Conservation (phyloP, 2,797 vertebrate species). For the Amphiprion clarkii region DNA sequence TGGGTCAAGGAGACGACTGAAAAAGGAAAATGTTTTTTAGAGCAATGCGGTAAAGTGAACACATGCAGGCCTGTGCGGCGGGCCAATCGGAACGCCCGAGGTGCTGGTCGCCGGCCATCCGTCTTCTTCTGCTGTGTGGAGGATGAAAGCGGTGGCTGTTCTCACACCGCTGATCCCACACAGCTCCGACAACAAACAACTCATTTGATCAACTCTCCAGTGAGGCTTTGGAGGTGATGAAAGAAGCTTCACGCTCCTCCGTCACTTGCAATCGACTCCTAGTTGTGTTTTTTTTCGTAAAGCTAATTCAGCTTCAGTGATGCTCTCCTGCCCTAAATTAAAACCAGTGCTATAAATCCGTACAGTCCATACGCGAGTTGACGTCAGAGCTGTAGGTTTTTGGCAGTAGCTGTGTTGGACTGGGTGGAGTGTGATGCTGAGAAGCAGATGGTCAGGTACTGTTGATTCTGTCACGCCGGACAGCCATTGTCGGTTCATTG, state of each 20-base stretch:
- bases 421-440: slow-evolving; percentile 74
- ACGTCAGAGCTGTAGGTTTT: slow-evolving; percentile 70
- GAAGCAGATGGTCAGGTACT: slow-evolving; percentile 85
- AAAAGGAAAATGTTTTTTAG: slow-evolving; percentile 76
- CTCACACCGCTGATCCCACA: slow-evolving; percentile 42
- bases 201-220: slow-evolving; percentile 26
- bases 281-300: not conserved
- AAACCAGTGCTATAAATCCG: slow-evolving; percentile 25
- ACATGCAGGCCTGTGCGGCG: slow-evolving; percentile 41
- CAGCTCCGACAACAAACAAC: slow-evolving; percentile 23
- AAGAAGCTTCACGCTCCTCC: slow-evolving; percentile 13
- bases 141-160: slow-evolving; percentile 45
- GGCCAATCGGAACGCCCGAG: slow-evolving; percentile 47
- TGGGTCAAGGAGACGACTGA: slow-evolving; percentile 85
- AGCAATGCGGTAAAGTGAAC: slow-evolving; percentile 67
- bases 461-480: slow-evolving; percentile 68
- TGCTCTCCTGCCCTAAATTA: not conserved
- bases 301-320: not conserved
- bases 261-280: not conserved
- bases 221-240: slow-evolving; percentile 25
- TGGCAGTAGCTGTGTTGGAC: slow-evolving; percentile 69
- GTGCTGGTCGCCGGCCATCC: slow-evolving; percentile 64
- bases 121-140: slow-evolving; percentile 48
- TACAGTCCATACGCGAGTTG: slow-evolving; percentile 48
- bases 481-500: slow-evolving; percentile 64